These are phyloP conservation scores for Hirundichthys speculiger DNA, from an alignment of 2,113 vertebrate genomes.

Conservation along the genomic window DNA sequence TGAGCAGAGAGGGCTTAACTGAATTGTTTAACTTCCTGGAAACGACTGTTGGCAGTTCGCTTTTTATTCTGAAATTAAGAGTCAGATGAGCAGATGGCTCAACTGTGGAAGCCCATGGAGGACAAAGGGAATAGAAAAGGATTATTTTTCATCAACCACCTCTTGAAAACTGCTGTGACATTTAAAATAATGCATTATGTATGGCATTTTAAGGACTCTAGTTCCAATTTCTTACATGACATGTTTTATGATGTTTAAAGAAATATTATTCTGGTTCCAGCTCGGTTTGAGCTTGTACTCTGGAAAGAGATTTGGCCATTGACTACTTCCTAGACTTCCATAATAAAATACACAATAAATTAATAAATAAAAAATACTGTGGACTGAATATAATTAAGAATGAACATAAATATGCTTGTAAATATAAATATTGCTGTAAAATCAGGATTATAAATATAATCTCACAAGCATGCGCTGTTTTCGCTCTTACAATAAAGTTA, in stretches of 20 bases:
- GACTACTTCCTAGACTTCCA: too few relatives aligned
- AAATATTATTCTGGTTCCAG: too few relatives aligned
- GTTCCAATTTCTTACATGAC: too few relatives aligned
- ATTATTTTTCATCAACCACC: slow-evolving; percentile 16
- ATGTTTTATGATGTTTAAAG: too few relatives aligned
- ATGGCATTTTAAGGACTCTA: not conserved
- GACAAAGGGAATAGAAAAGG: slow-evolving; percentile 33
- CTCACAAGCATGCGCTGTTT: too few relatives aligned
- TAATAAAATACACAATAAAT: too few relatives aligned
- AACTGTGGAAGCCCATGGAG: slow-evolving; percentile 39
- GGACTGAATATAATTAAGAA: too few relatives aligned
- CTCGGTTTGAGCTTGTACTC: too few relatives aligned
- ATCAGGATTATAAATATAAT: not conserved
- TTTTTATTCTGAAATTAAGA: not conserved
- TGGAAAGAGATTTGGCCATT: too few relatives aligned
- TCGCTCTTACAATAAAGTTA: not conserved
- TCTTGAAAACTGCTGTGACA: slow-evolving; percentile 6
- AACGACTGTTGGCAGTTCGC: slow-evolving; percentile 4
- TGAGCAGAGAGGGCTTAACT: slow-evolving; percentile 8
- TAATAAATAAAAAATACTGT: too few relatives aligned
- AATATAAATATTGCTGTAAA: not conserved
- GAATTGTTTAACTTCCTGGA: slow-evolving; percentile 15
- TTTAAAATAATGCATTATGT: slow-evolving; percentile 6
- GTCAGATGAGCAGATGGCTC: slow-evolving; percentile 53
- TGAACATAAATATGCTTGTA: not conserved